phyloP scores from a whole-genome alignment of 2,113 vertebrate species.

The Brienomyrus longianalis region DNA sequence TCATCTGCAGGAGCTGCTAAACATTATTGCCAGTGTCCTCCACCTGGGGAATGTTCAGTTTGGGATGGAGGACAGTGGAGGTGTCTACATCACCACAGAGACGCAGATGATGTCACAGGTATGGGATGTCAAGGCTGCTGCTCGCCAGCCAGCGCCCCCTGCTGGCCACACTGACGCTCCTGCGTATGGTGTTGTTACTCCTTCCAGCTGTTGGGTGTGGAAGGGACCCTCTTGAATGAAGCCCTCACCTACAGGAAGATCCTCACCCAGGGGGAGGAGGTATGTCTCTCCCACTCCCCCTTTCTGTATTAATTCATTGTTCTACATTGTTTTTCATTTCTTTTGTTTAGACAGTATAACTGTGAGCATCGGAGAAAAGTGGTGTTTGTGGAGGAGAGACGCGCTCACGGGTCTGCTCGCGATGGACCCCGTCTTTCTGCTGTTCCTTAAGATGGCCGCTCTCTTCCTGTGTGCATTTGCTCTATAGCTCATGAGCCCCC shows the following conservation, averaged over 20 bases:
- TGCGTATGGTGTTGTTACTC: not conserved
- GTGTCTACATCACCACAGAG: conserved; percentile 79
- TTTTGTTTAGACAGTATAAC: not conserved
- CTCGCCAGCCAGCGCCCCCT: not conserved
- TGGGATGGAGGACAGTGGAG: conserved; percentile 78
- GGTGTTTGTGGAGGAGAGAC: not conserved
- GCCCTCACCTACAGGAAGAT: conserved; percentile 91
- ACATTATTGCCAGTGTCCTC: conserved; percentile 81
- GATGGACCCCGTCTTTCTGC: not conserved
- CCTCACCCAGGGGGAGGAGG: conserved; percentile 94
- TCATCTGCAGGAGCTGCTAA: conserved; percentile 72
- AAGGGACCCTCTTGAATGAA: conserved; percentile 67
- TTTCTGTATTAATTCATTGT: not conserved
- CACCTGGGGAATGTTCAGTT: conserved; percentile 92
- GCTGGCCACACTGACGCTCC: conserved; percentile 19
- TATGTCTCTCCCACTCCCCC: conserved; percentile 41
- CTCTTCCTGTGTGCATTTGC: not conserved
- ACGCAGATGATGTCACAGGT: conserved; percentile 81
- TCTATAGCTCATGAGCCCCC: conserved; percentile 78
- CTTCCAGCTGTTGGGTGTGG: conserved; percentile 80
- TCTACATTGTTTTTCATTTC: not conserved
- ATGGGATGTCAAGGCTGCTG: not conserved
- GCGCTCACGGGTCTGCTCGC: not conserved
- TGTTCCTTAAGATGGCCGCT: not conserved
- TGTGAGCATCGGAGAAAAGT: not conserved